These are phyloP conservation scores for Noctua janthina DNA, from an alignment of 2,888 invertebrate species.

Conservation along the genomic window DNA sequence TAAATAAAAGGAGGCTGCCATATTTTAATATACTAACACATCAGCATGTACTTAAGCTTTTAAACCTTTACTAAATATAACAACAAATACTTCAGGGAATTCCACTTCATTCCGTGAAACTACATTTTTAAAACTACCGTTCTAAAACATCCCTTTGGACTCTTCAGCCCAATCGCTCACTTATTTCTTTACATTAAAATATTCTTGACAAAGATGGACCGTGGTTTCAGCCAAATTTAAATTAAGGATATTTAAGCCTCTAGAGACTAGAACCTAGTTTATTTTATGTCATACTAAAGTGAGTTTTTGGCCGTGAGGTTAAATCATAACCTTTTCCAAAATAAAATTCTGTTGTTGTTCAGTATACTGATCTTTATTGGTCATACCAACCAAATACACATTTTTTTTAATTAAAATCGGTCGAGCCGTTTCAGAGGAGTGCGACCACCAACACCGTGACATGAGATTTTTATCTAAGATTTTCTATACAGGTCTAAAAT, in stretches of 20 bases:
- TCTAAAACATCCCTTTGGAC: conserved; percentile 26
- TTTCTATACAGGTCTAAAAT: too few species aligned
- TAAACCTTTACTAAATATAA: background rate
- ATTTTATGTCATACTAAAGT: background rate
- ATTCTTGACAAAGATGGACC: conserved; percentile 50
- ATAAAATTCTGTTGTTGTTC: too few species aligned
- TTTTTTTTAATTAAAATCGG: too few species aligned
- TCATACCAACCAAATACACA: too few species aligned
- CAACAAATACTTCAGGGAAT: background rate
- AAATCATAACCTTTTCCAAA: background rate
- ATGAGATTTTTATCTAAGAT: too few species aligned
- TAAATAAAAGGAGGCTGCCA: background rate
- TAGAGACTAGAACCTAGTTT: background rate
- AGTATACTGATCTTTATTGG: too few species aligned
- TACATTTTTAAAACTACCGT: conserved; percentile 34
- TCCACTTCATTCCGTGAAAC: conserved; percentile 20
- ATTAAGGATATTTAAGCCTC: conserved; percentile 37
- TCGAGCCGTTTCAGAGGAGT: too few species aligned
- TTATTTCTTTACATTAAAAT: conserved; percentile 52
- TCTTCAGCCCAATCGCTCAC: conserved; percentile 57
- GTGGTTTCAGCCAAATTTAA: conserved; percentile 31
- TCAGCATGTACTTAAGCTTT: background rate
- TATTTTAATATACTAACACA: background rate
- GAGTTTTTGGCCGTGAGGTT: background rate
- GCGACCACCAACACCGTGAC: too few species aligned